Evolutionary conservation across 37 sponge, comb jelly and placozoan genomes (phyloP).

Genomic region (Oscarella lobularis): DNA sequence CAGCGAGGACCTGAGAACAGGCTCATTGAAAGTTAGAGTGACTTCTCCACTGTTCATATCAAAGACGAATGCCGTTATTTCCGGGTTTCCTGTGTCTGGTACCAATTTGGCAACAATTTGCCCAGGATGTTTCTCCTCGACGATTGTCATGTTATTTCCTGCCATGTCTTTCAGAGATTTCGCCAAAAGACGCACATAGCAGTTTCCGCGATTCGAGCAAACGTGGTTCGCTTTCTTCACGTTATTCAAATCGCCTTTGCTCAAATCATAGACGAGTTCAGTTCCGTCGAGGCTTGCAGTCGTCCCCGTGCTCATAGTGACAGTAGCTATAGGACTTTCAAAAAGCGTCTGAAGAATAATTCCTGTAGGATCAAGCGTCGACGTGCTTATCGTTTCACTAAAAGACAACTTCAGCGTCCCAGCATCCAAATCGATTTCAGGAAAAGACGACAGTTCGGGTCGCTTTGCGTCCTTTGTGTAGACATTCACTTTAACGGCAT

Average conservation of each 20-base stretch:
- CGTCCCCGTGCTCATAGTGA: conserved; percentile 45
- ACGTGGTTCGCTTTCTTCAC: conserved; percentile 33
- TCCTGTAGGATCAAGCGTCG: conserved; percentile 22
- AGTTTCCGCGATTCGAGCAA: conserved; percentile 53
- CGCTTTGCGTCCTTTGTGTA: conserved; percentile 29
- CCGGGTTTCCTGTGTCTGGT: conserved; percentile 33
- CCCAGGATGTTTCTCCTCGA: conserved; percentile 9
- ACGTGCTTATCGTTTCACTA: conserved; percentile 47
- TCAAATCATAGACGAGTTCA: conserved; percentile 27
- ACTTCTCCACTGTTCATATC: conserved; percentile 50
- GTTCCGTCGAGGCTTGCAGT: conserved; percentile 16
- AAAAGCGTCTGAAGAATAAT: conserved; percentile 33
- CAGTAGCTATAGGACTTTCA: background rate
- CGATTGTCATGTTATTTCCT: conserved; percentile 16
- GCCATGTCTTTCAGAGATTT: conserved; percentile 48
- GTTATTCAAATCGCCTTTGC: conserved; percentile 25
- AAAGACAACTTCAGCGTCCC: conserved; percentile 50
- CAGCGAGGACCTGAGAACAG: conserved; percentile 13
- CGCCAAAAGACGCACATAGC: conserved; percentile 38
- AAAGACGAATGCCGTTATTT: conserved; percentile 24
- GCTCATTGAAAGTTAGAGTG: conserved; percentile 52
- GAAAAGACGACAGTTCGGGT: conserved; percentile 38
- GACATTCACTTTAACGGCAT: conserved; percentile 14
- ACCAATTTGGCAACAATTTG: conserved; percentile 26
- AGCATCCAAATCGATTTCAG: conserved; percentile 49